Base-by-base conservation (phyloP, 2,888 invertebrate species). In the Polylopha cassiicola region DNA sequence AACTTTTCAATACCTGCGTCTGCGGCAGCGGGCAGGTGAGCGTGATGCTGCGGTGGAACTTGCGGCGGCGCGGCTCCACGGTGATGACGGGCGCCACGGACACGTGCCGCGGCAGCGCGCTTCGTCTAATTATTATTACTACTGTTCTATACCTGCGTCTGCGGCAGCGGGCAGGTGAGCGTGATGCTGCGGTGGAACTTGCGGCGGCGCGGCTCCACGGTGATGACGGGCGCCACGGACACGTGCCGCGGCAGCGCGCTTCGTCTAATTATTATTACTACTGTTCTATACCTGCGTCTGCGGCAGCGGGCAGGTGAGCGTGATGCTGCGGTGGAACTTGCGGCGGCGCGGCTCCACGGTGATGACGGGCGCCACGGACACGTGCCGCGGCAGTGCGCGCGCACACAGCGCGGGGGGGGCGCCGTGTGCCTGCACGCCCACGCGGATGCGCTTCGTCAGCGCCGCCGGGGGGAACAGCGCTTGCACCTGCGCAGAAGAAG, bases 171-270 rank as follows among this genome's bases (percentile, higher is more conserved):
- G 73, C 98, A 95, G 42, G 97, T 98, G 56, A 99, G 88, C 47
- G 98, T 98, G 67, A 99, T 99, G 18, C 97, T 95, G 74, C 98
- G 97, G 78, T 99, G 99, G 89, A 99, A 99, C 87, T 99, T 99
- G 51, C 99, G 89, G 31, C 99, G 88, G 32, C 99, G 87, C 7
- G 99, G 99, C 81, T 99, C 99, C 43, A 99, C 97, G 0, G 99
- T 99, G 43, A 99, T 95, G 46, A 99, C 97, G 18, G 99, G 98
- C 39, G 98, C 97, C 16, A 98, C 98, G 8, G 97, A 97, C 18
- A 97, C 98, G 51, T 97, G 94, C 67, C 98, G 97, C 45, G 99
- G 99, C 53, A 98, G 89, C 49, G 96, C 84, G 67, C 13, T 97
- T n/a, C n/a, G 3, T 13, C 2, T 3, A n/a, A 6, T 3, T 1